Conservation (phyloP, 2,797 vertebrate species). For the Clarias fuscus region DNA sequence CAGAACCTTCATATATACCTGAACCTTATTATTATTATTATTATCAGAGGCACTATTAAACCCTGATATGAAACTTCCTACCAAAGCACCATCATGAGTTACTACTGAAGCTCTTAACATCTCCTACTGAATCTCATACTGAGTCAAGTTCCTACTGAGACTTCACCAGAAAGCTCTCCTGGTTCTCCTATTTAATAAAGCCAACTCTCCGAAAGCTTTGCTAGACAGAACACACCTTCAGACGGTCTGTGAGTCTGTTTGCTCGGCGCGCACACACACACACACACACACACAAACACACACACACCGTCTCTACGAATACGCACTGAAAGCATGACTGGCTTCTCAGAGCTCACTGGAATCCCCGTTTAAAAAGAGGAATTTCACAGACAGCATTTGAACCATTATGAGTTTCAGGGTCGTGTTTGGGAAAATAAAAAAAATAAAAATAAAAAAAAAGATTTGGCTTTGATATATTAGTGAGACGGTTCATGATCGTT, state of each 20-base stretch:
- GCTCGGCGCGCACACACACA: background rate
- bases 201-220: background rate
- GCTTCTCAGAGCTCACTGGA: background rate
- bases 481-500: background rate
- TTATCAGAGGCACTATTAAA: no score
- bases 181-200: background rate
- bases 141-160: background rate
- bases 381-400: conserved; percentile 42
- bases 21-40: no score
- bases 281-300: background rate
- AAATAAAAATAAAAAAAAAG: background rate
- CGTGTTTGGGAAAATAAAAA: background rate
- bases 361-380: conserved; percentile 25
- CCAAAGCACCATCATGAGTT: background rate
- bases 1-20: background rate
- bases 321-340: background rate
- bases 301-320: background rate
- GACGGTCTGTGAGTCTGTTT: no score
- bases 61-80: background rate
- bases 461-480: conserved; percentile 19
- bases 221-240: background rate
- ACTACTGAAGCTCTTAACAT: background rate
- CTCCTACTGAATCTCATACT: no score
- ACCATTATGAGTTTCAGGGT: background rate
- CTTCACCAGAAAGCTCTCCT: background rate